Conservation (phyloP, 2,888 invertebrate species). For the Eledona agricola region DNA sequence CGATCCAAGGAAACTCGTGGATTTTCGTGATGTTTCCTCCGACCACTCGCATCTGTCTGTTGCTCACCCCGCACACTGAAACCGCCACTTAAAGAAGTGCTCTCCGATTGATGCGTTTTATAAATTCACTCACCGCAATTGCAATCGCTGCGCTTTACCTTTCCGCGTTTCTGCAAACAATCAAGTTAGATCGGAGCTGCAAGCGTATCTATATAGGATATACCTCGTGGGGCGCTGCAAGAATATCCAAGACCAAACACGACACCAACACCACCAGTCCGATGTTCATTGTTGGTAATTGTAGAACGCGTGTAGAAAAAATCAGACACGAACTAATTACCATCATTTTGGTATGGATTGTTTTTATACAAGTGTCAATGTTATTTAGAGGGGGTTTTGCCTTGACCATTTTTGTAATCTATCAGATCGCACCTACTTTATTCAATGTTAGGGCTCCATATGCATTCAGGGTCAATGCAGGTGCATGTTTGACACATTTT, state of each 20-base stretch:
- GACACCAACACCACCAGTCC: conserved; percentile 5
- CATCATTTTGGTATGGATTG: conserved; percentile 41
- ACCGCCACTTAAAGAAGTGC: conserved; percentile 3
- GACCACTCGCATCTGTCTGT: conserved; percentile 72
- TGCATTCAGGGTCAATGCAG: conserved; percentile 53
- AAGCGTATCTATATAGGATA: neutral
- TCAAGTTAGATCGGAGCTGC: too few species aligned
- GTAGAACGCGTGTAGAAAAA: conserved; percentile 25
- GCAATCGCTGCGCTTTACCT: conserved; percentile 34
- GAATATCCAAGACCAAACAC: conserved; percentile 4
- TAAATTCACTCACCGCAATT: conserved; percentile 46
- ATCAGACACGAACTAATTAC: conserved; percentile 46
- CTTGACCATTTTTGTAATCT: conserved; percentile 50
- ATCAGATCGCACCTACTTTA: conserved; percentile 43
- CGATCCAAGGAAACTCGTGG: conserved; percentile 81
- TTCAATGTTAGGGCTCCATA: conserved; percentile 51
- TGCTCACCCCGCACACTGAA: conserved; percentile 69
- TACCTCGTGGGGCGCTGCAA: conserved; percentile 14
- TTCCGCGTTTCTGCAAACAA: neutral
- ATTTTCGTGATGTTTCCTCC: conserved; percentile 73
- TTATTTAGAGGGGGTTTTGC: conserved; percentile 50
- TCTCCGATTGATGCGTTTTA: neutral
- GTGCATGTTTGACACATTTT: conserved; percentile 53
- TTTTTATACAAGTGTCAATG: conserved; percentile 54
- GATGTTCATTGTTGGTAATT: conserved; percentile 6